Evolutionary conservation across 1,140 invertebrate species (phyloP), one percentile per base, ranked within the genome.

Genomic region (Drosophila sp.): DNA sequence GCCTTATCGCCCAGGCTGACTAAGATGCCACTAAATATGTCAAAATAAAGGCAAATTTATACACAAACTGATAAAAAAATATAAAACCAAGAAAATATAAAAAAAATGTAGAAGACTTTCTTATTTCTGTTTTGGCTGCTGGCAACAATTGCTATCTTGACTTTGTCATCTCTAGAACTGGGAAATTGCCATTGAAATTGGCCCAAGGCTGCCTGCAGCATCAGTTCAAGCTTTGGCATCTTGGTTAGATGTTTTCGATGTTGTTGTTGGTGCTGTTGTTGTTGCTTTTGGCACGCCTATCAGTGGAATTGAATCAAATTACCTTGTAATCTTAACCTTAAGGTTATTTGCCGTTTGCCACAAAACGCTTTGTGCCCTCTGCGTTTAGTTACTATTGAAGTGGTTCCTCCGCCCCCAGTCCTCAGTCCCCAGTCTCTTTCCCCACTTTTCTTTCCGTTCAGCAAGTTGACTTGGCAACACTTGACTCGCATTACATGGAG

Each of bases 301-400:
- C 90, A 82, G 66, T 86, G 73, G 90, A 91, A 91, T 91, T 91
- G 90, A 91, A 91, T 91, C 90, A 91, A 91, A 91, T 91, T 91
- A 91, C 90, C 90, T 91, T 91, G 90, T 91, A 91, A 91, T 91
- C 90, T 91, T 91, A 91, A 91, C 90, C 90, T 91, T 91, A 90
- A 91, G 86, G 90, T 90, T 91, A 91, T 91, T 91, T 91, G 87
- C 82, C 76, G 78, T 75, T 86, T 87, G 74, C 80, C 77, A 57
- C 77, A 89, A 86, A 86, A 80, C 78, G 78, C 82, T 87, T 87
- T 82, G 71, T 78, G 82, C 72, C 63, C 77, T 50, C 46, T 84
- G 86, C 80, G 77, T 89, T 89, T 90, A 89, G 84, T 90, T 89
- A 84, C 84, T 78, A 83, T 83, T 89, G 61, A 77, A 84, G 64